Conservation (phyloP, 2,113 vertebrate genomes). For the Harpagus bidentatus region DNA sequence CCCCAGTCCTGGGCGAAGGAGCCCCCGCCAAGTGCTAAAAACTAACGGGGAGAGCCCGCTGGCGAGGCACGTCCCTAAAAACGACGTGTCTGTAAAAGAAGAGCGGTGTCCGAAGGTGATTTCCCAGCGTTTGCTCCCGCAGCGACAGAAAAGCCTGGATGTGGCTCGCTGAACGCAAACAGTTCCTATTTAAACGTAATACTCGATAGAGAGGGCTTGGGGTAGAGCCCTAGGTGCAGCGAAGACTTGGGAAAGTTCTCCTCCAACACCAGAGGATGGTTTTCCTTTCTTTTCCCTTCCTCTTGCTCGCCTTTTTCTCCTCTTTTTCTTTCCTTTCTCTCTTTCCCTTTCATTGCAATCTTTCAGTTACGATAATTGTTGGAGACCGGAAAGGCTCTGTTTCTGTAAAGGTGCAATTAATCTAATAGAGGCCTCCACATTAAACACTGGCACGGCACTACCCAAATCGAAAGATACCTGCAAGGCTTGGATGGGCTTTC, state of each 20-base stretch:
- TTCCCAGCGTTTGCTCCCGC: not conserved
- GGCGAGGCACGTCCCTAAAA: fast-evolving
- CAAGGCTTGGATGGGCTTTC: not conserved
- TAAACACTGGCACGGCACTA: not conserved
- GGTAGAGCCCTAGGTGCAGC: not conserved
- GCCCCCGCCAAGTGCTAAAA: not conserved
- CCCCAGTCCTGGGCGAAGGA: not conserved
- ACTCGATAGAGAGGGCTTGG: not conserved
- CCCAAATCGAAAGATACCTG: not conserved
- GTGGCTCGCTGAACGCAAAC: not conserved
- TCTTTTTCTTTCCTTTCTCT: not conserved
- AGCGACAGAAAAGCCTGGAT: not conserved
- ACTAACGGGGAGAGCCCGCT: not conserved
- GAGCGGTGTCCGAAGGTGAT: not conserved
- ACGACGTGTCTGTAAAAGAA: fast-evolving
- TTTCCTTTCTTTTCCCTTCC: not conserved
- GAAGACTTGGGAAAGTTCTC: not conserved
- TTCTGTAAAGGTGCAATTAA: not conserved
- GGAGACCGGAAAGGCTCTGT: not conserved
- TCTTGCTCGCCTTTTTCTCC: too few relatives aligned
- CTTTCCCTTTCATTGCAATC: not conserved
- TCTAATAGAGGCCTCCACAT: not conserved
- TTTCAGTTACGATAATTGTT: not conserved
- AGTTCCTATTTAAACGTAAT: not conserved
- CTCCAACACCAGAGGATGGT: fast-evolving